Base-by-base conservation (phyloP, 2,888 invertebrate species). In the Neoscelio sp. region DNA sequence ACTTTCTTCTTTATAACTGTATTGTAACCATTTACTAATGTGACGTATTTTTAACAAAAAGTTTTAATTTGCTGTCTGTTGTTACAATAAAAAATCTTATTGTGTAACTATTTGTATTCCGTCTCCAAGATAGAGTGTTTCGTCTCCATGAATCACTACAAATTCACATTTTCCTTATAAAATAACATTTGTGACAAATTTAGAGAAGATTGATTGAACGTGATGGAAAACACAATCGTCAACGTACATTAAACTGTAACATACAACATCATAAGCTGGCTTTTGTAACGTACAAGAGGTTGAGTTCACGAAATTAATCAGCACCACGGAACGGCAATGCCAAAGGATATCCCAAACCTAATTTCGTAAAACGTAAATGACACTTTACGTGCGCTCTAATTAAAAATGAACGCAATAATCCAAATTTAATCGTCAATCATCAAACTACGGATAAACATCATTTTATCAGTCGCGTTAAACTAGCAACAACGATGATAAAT, bases 231-330 rank as follows among this genome's bases (percentile, higher is more conserved):
- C 12, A 12, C 56, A 30, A 30, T 58, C 33, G 52, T 50, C 50
- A 33, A 50, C 60, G 30, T 20, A 17, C 20, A 70, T 71, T 54
- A 48, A 62, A 71, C 44, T 62, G n/a, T 42, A 54, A 44, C 30
- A 46, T 10, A 4, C 42, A 26, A 33, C 52, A 64, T 26, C 62
- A 54, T 54, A 52, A 52, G 35, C 13, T 33, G n/a, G 62, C 42
- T 71, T 60, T 60, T 60, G 60, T 52, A 52, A 56, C 40, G 40
- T 7, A 4, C 23, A 38, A 50, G 28, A 46, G 48, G 26, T 71
- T 54, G 20, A 62, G 62, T 71, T 30, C 54, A 46, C 15, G 46
- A 62, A 52, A 73, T 73, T 73, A 56, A 71, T 60, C 58, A 60
- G 50, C 7, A 52, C 28, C 6, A 17, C 15, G 33, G 26, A 52